Evolutionary conservation across 2,888 invertebrate species (phyloP).

Genomic region (Drosophila silvestris): DNA sequence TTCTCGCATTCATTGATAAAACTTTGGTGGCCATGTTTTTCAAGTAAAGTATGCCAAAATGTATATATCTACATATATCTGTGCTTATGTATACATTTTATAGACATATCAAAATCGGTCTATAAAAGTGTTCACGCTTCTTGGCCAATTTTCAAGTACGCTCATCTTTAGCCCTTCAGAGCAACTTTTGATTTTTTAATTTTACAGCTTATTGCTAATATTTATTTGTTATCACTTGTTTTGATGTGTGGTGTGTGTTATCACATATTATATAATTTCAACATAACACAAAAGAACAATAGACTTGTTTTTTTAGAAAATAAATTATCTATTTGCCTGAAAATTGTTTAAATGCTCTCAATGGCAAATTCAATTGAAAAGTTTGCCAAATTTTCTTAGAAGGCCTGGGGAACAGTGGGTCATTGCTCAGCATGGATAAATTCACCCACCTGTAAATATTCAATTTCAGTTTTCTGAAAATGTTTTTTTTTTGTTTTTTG

Average conservation of each 20-base stretch:
- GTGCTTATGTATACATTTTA: constrained; percentile 6
- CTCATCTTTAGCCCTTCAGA: constrained; percentile 23
- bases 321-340: constrained; percentile 20
- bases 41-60: constrained; percentile 26
- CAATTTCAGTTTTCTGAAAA: constrained; percentile 43
- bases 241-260: constrained; percentile 25
- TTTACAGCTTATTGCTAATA: constrained; percentile 6
- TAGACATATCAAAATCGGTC: constrained; percentile 18
- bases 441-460: constrained; percentile 73
- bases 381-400: constrained; percentile 2
- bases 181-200: not conserved
- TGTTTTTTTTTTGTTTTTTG: constrained; percentile 29
- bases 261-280: constrained; percentile 61
- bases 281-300: constrained; percentile 49
- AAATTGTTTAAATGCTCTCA: constrained; percentile 1
- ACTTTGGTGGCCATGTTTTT: constrained; percentile 56
- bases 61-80: constrained; percentile 25
- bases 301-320: constrained; percentile 48
- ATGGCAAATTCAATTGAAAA: constrained; percentile 10
- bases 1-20: constrained; percentile 68
- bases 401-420: constrained; percentile 16
- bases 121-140: constrained; percentile 45
- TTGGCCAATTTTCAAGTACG: constrained; percentile 36
- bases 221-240: not conserved
- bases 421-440: constrained; percentile 26